phyloP scores from a whole-genome alignment of 2,888 invertebrate species.

The Congeria kusceri region DNA sequence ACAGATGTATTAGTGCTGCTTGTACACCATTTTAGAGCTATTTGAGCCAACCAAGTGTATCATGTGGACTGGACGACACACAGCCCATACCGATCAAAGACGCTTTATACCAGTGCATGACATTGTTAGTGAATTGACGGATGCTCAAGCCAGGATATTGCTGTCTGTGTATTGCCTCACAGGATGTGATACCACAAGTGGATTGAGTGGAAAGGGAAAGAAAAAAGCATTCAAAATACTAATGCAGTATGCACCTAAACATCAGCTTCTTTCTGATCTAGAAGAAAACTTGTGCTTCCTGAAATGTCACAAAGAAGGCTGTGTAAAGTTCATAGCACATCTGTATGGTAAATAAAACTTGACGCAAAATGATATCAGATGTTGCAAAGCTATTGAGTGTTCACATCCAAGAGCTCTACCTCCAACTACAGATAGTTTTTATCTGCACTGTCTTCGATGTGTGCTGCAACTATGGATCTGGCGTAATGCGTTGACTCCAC shows the following conservation, averaged over 20 bases:
- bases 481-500: background rate
- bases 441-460: constrained; percentile 13
- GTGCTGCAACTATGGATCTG: constrained; percentile 13
- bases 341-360: constrained; percentile 14
- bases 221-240: background rate
- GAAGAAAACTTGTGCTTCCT: background rate
- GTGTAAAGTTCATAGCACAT: constrained; percentile 1
- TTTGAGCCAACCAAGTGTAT: background rate
- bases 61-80: background rate
- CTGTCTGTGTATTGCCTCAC: constrained; percentile 4
- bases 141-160: background rate
- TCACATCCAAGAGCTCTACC: constrained; percentile 13
- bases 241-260: background rate
- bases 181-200: constrained; percentile 5
- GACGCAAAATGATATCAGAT: constrained; percentile 1
- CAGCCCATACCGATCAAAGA: background rate
- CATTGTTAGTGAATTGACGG: background rate
- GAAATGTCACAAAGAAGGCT: background rate
- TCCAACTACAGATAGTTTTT: constrained; percentile 31
- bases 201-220: background rate
- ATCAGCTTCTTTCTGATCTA: background rate
- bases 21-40: constrained; percentile 17
- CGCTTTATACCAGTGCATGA: background rate
- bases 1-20: constrained; percentile 44
- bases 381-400: background rate